A percentile compares a stretch with the other conserved stretches of the same genome.
Conservation (phyloP, 1,140 invertebrate species). For the Drosophila watanabei region DNA sequence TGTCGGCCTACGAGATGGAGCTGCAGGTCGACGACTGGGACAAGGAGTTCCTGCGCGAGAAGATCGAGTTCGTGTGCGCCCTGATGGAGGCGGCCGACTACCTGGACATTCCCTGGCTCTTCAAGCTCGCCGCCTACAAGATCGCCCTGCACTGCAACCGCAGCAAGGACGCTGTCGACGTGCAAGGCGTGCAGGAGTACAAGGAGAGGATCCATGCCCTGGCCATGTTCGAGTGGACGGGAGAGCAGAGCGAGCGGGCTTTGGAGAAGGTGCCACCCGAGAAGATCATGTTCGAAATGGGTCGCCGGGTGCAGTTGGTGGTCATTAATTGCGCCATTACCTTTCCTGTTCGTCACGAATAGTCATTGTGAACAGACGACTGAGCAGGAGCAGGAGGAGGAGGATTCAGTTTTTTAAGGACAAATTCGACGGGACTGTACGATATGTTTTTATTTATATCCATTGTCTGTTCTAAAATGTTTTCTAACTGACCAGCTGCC, state of each 20-base stretch:
- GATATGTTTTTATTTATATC: not conserved
- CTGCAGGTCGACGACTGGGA: conserved; percentile 26
- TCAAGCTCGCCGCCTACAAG: conserved; percentile 29
- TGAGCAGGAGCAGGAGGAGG: not conserved
- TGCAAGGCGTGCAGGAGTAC: not conserved
- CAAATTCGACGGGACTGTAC: not conserved
- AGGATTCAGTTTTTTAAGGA: not conserved
- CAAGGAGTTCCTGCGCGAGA: conserved; percentile 37
- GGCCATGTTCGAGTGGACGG: conserved; percentile 2
- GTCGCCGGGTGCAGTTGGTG: not conserved
- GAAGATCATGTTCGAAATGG: not conserved
- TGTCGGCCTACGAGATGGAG: conserved; percentile 6
- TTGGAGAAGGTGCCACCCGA: not conserved
- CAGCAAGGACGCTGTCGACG: too few species aligned
- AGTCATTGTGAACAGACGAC: not conserved
- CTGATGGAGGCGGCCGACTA: conserved; percentile 31
- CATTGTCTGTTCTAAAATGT: not conserved
- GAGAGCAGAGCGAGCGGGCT: too few species aligned
- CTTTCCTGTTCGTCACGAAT: not conserved
- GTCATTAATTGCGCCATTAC: not conserved
- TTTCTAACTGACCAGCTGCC: conserved; percentile 6
- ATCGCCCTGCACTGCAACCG: not conserved
- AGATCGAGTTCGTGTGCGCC: not conserved
- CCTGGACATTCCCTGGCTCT: conserved; percentile 32
- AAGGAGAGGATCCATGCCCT: not conserved